These are phyloP conservation scores for Euphydryas editha DNA, from an alignment of 2,888 invertebrate genomes.

Conservation along the genomic window DNA sequence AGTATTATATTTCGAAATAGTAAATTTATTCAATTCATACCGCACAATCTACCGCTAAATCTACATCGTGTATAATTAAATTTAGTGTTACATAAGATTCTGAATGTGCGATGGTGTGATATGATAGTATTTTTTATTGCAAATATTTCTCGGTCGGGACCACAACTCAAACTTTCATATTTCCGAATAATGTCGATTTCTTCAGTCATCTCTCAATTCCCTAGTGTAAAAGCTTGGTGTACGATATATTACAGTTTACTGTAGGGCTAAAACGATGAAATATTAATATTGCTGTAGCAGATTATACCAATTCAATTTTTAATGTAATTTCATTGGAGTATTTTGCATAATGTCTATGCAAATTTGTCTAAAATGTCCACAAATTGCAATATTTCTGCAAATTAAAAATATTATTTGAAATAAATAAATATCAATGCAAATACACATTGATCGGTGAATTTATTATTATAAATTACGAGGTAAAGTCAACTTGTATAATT, in stretches of 20 bases:
- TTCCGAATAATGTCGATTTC: slow-evolving; percentile 15
- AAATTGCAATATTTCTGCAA: background rate
- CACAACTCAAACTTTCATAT: slow-evolving; percentile 33
- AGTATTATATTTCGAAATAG: slow-evolving; percentile 6
- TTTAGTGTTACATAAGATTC: slow-evolving; percentile 23
- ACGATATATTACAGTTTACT: background rate
- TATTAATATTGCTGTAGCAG: background rate
- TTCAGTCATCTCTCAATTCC: slow-evolving; percentile 9
- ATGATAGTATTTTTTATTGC: slow-evolving; percentile 41
- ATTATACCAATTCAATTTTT: background rate
- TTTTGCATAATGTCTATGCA: background rate
- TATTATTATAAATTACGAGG: background rate
- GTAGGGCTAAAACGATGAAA: background rate
- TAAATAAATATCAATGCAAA: background rate
- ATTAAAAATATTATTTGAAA: background rate
- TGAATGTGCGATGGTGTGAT: slow-evolving; percentile 56
- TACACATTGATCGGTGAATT: slow-evolving; percentile 3
- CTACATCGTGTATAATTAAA: slow-evolving; percentile 23
- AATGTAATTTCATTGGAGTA: background rate
- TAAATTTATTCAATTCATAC: slow-evolving; percentile 20
- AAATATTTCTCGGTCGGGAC: slow-evolving; percentile 38
- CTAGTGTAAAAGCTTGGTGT: slow-evolving; percentile 9
- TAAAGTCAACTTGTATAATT: slow-evolving; percentile 3
- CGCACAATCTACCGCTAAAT: slow-evolving; percentile 37
- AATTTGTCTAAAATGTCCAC: background rate